phyloP scores from a whole-genome alignment of 2,888 invertebrate species.

The Neoaliturus tenellus region DNA sequence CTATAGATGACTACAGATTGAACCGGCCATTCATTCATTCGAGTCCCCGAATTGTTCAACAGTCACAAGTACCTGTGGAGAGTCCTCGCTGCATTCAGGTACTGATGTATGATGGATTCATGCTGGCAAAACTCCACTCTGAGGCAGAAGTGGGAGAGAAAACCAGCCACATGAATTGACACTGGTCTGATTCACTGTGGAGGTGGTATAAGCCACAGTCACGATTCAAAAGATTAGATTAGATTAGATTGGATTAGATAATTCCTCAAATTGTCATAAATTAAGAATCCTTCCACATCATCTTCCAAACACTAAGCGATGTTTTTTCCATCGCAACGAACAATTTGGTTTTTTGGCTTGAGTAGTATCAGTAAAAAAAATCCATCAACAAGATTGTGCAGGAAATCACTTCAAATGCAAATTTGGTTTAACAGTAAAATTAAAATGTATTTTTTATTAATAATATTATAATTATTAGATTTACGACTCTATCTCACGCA shows the following conservation, averaged over 20 bases:
- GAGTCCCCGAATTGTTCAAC: slow-evolving; percentile 38
- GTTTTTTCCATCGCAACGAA: slow-evolving; percentile 24
- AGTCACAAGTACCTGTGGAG: slow-evolving; percentile 46
- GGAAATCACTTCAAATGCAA: slow-evolving; percentile 20
- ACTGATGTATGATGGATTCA: slow-evolving; percentile 21
- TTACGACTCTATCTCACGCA: too few relatives aligned
- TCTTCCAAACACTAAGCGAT: slow-evolving; percentile 49
- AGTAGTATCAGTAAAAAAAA: slow-evolving; percentile 43
- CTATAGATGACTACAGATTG: slow-evolving; percentile 44
- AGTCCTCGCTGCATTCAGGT: not conserved
- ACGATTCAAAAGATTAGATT: too few relatives aligned
- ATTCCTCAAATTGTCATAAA: slow-evolving; percentile 44
- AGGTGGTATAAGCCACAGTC: slow-evolving; percentile 4
- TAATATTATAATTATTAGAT: too few relatives aligned
- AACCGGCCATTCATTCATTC: slow-evolving; percentile 20
- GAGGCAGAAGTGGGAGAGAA: slow-evolving; percentile 44
- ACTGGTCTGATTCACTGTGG: slow-evolving; percentile 34
- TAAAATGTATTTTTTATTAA: too few relatives aligned
- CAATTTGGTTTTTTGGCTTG: slow-evolving; percentile 25
- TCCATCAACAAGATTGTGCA: slow-evolving; percentile 41
- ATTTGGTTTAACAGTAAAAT: too few relatives aligned
- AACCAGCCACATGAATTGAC: slow-evolving; percentile 42
- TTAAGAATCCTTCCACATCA: slow-evolving; percentile 25
- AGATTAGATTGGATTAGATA: too few relatives aligned
- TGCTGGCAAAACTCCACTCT: slow-evolving; percentile 52